A percentile compares a stretch with the other conserved stretches of the same genome.
These are phyloP conservation scores for Meteorus sp. DNA, from an alignment of 1,140 invertebrate genomes.

Conservation along the genomic window DNA sequence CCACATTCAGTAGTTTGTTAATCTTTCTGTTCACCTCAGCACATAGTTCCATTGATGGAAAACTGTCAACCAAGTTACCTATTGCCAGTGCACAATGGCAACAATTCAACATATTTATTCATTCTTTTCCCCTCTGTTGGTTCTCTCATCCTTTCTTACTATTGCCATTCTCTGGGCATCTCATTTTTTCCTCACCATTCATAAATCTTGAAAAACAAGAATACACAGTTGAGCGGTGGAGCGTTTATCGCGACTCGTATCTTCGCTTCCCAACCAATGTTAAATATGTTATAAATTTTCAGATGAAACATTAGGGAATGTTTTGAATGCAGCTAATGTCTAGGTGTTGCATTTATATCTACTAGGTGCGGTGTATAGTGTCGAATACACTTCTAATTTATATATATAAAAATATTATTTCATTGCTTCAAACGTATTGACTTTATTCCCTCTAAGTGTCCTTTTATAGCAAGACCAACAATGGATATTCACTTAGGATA, in stretches of 20 bases:
- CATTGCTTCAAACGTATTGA: too few relatives aligned
- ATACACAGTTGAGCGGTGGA: constrained; percentile 26
- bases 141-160: neutral
- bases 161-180: neutral
- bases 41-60: constrained; percentile 34
- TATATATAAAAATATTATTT: neutral
- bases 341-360: constrained; percentile 17
- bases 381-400: too few relatives aligned
- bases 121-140: constrained; percentile 13
- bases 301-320: constrained; percentile 43
- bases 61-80: constrained; percentile 40
- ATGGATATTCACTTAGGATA: too few relatives aligned
- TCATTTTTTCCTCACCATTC: constrained; percentile 28
- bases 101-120: too few relatives aligned
- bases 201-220: constrained; percentile 47
- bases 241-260: constrained; percentile 41
- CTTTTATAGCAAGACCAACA: too few relatives aligned
- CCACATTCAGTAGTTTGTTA: too few relatives aligned
- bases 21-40: too few relatives aligned
- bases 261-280: constrained; percentile 32
- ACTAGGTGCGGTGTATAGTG: too few relatives aligned
- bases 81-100: constrained; percentile 44
- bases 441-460: too few relatives aligned
- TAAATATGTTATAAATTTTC: constrained; percentile 50
- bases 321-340: constrained; percentile 40